Evolutionary conservation across 92 coral and sea anemone species (phyloP).

Genomic region (Desmophyllum pertusum): DNA sequence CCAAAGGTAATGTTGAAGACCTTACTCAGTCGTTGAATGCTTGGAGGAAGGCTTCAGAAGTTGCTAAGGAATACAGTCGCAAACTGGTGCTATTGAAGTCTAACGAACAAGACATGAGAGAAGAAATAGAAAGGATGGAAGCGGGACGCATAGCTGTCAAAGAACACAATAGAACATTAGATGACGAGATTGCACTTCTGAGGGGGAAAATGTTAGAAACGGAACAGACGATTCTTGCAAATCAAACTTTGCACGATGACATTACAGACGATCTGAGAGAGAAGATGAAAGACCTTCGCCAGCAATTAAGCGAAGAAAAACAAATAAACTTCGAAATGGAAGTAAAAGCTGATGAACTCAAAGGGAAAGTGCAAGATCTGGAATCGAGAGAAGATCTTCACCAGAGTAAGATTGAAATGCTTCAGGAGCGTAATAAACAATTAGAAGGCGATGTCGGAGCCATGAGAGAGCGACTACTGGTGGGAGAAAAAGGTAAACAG

Average conservation of each 20-base stretch:
- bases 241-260: slow-evolving; percentile 22
- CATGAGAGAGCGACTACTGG: slow-evolving; percentile 12
- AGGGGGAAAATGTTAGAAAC: slow-evolving; percentile 21
- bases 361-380: slow-evolving; percentile 14
- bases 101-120: slow-evolving; percentile 21
- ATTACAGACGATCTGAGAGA: slow-evolving; percentile 36
- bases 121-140: slow-evolving; percentile 7
- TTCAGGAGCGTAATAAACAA: slow-evolving; percentile 32
- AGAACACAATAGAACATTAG: slow-evolving; percentile 1
- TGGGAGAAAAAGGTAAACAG: slow-evolving; percentile 30
- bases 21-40: slow-evolving; percentile 67
- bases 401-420: slow-evolving; percentile 27
- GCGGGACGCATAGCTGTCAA: background rate
- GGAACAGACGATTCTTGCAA: slow-evolving; percentile 27
- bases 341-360: slow-evolving; percentile 21
- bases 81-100: slow-evolving; percentile 33
- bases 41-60: slow-evolving; percentile 78
- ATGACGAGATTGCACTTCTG: slow-evolving; percentile 15
- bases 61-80: slow-evolving; percentile 57
- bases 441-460: slow-evolving; percentile 23
- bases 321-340: slow-evolving; percentile 35
- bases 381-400: slow-evolving; percentile 19
- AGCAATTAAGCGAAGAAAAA: slow-evolving; percentile 25
- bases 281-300: slow-evolving; percentile 7
- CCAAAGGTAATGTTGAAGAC: slow-evolving; percentile 76